Conservation (phyloP, 2,888 invertebrate species). For the Luperina nickerlii region DNA sequence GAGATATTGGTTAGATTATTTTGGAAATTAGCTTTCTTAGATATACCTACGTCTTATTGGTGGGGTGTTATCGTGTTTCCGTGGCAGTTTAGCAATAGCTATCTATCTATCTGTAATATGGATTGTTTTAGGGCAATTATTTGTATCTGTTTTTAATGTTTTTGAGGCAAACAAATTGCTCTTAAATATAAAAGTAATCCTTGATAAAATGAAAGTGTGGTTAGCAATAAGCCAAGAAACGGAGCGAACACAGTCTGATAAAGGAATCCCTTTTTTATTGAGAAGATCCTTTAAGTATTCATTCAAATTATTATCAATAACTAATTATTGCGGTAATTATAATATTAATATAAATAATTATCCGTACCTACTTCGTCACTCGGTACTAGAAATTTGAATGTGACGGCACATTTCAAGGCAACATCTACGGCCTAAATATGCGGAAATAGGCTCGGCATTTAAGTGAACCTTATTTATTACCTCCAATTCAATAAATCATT, state of each 20-base stretch:
- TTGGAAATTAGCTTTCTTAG: background rate
- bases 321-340: background rate
- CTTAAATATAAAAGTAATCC: background rate
- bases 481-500: constrained; percentile 63
- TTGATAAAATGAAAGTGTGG: background rate
- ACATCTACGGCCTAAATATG: constrained; percentile 58
- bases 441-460: constrained; percentile 65
- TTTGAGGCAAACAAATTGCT: background rate
- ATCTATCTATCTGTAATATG: background rate
- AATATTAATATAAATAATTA: constrained; percentile 1
- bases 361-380: constrained; percentile 27
- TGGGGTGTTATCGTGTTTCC: background rate
- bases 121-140: background rate
- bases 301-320: background rate
- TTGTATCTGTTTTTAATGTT: background rate
- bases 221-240: background rate
- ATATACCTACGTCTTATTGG: background rate
- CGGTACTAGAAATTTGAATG: constrained; percentile 62
- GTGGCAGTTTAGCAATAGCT: background rate
- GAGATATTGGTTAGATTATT: background rate
- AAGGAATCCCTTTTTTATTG: background rate
- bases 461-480: constrained; percentile 62
- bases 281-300: background rate
- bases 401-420: constrained; percentile 65
- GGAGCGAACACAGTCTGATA: no score